These are phyloP conservation scores for Scarus forsteni DNA, from an alignment of 2,797 vertebrate genomes.

Conservation along the genomic window DNA sequence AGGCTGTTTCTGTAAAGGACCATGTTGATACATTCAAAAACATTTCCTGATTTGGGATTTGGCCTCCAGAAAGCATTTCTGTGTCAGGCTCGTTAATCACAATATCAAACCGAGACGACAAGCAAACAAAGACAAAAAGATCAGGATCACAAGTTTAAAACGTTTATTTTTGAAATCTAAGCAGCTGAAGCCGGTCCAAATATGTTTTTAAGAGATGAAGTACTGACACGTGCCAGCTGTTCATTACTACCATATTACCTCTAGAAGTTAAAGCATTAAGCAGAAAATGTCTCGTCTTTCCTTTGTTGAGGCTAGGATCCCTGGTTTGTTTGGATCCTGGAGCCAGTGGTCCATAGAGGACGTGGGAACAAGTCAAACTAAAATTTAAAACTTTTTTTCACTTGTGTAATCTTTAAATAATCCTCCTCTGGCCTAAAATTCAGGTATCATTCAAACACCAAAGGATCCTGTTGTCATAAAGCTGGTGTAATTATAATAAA, in stretches of 20 bases:
- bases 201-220: not conserved
- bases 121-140: not conserved
- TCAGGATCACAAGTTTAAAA: not conserved
- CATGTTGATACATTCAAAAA: not conserved
- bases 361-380: conserved; percentile 29
- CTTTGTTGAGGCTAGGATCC: not conserved
- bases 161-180: not conserved
- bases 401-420: conserved; percentile 44
- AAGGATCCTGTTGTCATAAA: conserved; percentile 27
- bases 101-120: not conserved
- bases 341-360: conserved; percentile 15
- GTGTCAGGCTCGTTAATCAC: not conserved
- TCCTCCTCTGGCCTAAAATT: conserved; percentile 16
- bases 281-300: not conserved
- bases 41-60: not conserved
- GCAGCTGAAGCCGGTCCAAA: not conserved
- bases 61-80: not conserved
- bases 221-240: not conserved
- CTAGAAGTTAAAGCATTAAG: not conserved
- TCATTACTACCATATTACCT: not conserved
- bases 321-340: not conserved
- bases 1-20: not conserved
- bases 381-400: conserved; percentile 14
- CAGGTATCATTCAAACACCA: conserved; percentile 5
- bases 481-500: conserved; percentile 8